These are phyloP conservation scores for Xenopus borealis DNA, from an alignment of 2,113 vertebrate genomes.

Conservation along the genomic window DNA sequence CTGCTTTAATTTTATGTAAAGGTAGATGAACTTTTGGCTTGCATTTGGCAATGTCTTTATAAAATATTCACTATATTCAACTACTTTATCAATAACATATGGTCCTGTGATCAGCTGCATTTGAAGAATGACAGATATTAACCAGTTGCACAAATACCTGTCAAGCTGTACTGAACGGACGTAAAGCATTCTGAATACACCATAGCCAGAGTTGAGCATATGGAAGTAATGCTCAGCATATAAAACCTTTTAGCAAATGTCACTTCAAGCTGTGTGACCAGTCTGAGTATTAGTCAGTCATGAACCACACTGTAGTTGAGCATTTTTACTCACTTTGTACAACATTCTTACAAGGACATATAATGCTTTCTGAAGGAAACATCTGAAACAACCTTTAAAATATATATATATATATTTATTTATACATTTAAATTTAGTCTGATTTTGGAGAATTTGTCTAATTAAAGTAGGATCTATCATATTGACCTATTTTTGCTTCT, in stretches of 20 bases:
- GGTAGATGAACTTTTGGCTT: background rate
- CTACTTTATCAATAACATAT: slow-evolving; percentile 26
- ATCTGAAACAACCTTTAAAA: too few species aligned
- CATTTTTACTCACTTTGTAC: too few species aligned
- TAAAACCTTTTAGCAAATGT: slow-evolving; percentile 1
- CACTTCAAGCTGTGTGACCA: background rate
- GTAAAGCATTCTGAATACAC: slow-evolving; percentile 26
- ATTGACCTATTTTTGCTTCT: too few species aligned
- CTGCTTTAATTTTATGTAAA: slow-evolving; percentile 1
- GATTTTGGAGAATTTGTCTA: too few species aligned
- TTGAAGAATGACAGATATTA: slow-evolving; percentile 23
- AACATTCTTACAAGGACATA: too few species aligned
- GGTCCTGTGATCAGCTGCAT: slow-evolving; percentile 9
- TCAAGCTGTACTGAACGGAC: slow-evolving; percentile 14
- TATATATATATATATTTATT: too few species aligned
- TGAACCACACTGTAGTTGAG: background rate
- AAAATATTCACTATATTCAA: background rate
- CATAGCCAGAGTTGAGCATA: slow-evolving; percentile 9
- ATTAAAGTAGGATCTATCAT: too few species aligned
- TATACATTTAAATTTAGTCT: too few species aligned
- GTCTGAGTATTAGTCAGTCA: background rate
- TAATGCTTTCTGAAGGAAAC: too few species aligned
- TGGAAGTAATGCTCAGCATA: slow-evolving; percentile 25
- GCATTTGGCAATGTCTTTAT: background rate
- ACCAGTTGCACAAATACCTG: slow-evolving; percentile 35